Evolutionary conservation across 2,888 invertebrate genomes (phyloP), one percentile per base, ranked within the genome.

Genomic region (Chouioia cunea): DNA sequence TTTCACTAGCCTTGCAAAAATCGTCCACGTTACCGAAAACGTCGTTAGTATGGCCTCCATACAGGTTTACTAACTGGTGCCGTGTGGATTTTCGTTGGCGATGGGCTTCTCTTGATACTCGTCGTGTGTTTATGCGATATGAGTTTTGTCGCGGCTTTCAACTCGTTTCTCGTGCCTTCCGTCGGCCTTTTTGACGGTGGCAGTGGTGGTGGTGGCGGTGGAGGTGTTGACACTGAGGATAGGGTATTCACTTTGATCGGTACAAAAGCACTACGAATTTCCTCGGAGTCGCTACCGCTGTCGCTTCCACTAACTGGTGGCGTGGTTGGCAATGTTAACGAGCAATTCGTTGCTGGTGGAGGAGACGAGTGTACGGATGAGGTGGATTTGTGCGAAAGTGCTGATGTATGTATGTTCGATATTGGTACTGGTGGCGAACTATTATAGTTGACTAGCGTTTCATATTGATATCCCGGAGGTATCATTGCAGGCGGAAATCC

Each of bases 251-350:
- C 65, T 43, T 81, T 76, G 50, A 85, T 81, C 0, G 85, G 85
- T 12, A 84, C 81, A 74, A 85, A 85, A 74, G 85, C 85, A 77
- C 85, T 85, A 57, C 84, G 82, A 2, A 82, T 76, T 63, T 84
- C 84, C 23, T 85, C 85, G 0, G 82, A 80, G 4, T 84, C 85
- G 73, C 83, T 84, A 8, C 81, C 81, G 16, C 81, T 83, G 2
- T 84, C 85, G 67, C 81, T 83, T 0, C 82, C 83, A 58, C 81
- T 83, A 15, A 80, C 75, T 0, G 83, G 82, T 0, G 85, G 83
- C 1, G 81, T 82, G 16, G 81, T 79, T 18, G 79, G 79, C 1
- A 75, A 76, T 46, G 73, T 72, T 16, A 47, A 4, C 6, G 6
- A 4, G 50, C 48, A 16, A 15, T 12, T 43, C 16, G 36, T 16